phyloP scores from a whole-genome alignment of 2,797 vertebrate species.

The Sebastiscus tertius region DNA sequence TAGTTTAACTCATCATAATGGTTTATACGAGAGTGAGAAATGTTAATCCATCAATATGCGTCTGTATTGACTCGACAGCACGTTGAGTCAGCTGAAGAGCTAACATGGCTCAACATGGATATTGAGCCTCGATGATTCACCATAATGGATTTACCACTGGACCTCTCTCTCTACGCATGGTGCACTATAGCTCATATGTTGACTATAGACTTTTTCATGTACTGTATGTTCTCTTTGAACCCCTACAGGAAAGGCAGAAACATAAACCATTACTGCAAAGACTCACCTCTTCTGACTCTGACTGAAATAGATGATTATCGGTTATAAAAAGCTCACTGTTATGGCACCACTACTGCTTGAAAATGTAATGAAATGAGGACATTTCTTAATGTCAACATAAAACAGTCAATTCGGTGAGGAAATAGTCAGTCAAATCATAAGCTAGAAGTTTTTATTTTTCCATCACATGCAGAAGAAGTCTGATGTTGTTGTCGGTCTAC shows the following conservation, averaged over 20 bases:
- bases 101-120: not conserved
- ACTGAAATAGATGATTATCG: not conserved
- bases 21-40: not conserved
- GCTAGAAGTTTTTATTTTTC: not conserved
- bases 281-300: not conserved
- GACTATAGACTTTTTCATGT: not conserved
- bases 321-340: not conserved
- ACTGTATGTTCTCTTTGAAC: not conserved
- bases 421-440: constrained; percentile 5
- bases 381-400: not conserved
- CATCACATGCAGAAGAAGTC: not conserved
- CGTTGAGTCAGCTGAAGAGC: not conserved
- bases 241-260: not conserved
- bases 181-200: not conserved
- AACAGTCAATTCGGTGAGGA: not conserved
- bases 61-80: not conserved
- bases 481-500: constrained; percentile 1
- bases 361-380: not conserved
- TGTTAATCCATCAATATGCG: not conserved
- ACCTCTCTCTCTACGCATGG: not conserved
- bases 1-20: not conserved
- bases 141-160: not conserved
- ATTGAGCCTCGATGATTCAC: not conserved
- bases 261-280: not conserved
- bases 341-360: not conserved